Evolutionary conservation across 2,888 invertebrate genomes (phyloP).

Genomic region (Cosmia pyralina): DNA sequence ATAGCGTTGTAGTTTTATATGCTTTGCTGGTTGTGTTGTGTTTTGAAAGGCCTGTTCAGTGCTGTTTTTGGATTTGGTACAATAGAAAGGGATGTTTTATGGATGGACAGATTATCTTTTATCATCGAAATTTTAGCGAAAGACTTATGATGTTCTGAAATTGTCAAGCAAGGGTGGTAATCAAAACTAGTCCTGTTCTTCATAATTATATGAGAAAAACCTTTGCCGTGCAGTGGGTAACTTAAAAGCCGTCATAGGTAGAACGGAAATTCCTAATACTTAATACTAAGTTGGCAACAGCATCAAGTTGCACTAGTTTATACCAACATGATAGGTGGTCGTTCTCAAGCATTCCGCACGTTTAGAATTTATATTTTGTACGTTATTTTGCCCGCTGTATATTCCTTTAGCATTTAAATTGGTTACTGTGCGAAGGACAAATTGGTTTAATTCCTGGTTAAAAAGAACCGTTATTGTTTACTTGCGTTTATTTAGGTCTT

Average conservation of each 20-base stretch:
- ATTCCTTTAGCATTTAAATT: conserved; percentile 54
- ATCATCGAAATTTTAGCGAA: not conserved
- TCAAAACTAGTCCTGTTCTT: not conserved
- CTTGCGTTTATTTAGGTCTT: not conserved
- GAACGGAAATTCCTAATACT: conserved; percentile 34
- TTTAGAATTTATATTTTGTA: conserved; percentile 54
- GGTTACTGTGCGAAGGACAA: conserved; percentile 24
- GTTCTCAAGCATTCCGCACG: conserved; percentile 57
- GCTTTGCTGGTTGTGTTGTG: not conserved
- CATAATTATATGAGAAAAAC: not conserved
- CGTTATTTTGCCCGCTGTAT: conserved; percentile 45
- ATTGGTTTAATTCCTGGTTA: conserved; percentile 19
- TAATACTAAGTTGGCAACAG: conserved; percentile 45
- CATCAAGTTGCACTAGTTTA: conserved; percentile 45
- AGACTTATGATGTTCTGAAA: not conserved
- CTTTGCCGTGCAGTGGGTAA: not conserved
- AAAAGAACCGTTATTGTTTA: conserved; percentile 19
- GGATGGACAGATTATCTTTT: not conserved
- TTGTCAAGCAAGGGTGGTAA: not conserved
- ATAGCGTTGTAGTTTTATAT: not conserved
- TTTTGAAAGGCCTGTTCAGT: too few relatives aligned
- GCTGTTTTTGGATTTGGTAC: not conserved
- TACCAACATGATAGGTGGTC: conserved; percentile 57
- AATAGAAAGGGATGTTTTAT: not conserved
- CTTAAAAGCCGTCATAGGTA: not conserved